Base-by-base conservation (phyloP, 2,888 invertebrate species). In the Drosophila yooni region DNA sequence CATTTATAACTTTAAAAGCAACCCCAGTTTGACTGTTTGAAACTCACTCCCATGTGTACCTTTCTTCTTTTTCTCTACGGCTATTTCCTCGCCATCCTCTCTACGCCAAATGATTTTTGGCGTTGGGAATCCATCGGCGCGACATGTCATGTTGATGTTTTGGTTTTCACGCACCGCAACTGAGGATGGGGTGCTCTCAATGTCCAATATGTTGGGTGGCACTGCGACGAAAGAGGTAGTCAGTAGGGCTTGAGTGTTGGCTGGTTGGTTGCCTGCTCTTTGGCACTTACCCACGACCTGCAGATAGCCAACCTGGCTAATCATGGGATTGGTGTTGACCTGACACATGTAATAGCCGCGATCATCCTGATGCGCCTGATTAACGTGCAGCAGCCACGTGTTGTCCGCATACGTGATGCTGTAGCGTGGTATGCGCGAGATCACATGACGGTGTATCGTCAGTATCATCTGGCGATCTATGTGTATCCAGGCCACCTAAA, bases 81-180 rank as follows among this genome's bases (percentile, higher is more conserved):
- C 95, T 91, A 98, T 98, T 71, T 96, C 96, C 93, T 97, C 96
- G 29, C 97, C 97, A 91, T 98, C 98, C 92, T 98, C 98, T 60
- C 98, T 94, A 76, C 97, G 95, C 99, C 99, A 99, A 94, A 97
- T 98, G 87, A 99, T 97, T 93, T 96, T 97, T 15, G 99, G 99
- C 31, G 96, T 95, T 0, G 99, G 99, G 92, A 97, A 97, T 52
- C 98, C 98, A 89, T 97, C 96, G 27, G 97, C 97, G 91, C 96
- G 96, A 93, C 98, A 99, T 65, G 97, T 96, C 91, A 99, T 95
- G 77, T 97, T 98, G 83, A 98, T 97, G 93, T 98, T 98, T 93
- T 98, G 98, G 93, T 98, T 97, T 94, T 99, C 99, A 29, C 98
- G 94, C 48, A 98, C 97, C 2, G 97, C 97, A 81, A 98, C 97